Evolutionary conservation across 2,797 vertebrate genomes (phyloP).

Genomic region (Cheirogaleus major): DNA sequence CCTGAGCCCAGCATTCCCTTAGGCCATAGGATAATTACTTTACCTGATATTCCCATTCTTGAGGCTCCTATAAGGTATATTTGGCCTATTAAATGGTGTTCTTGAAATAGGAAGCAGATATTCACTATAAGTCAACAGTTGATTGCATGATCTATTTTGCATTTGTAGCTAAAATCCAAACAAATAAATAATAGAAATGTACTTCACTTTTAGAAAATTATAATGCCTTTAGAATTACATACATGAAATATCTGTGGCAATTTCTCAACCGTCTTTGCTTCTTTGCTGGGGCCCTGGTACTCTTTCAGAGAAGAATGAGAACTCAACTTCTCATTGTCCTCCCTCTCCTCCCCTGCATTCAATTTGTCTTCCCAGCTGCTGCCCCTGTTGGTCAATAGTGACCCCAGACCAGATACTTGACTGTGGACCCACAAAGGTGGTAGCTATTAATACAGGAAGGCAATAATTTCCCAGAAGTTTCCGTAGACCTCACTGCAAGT

Average conservation of each 20-base stretch:
- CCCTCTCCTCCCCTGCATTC: not conserved
- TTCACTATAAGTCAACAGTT: not conserved
- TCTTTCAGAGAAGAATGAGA: not conserved
- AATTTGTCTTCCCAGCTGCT: not conserved
- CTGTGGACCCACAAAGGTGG: not conserved
- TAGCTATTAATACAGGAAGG: not conserved
- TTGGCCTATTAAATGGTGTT: not conserved
- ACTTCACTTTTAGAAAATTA: not conserved
- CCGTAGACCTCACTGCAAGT: not conserved
- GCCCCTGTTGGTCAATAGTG: not conserved
- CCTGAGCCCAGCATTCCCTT: not conserved
- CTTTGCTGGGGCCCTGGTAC: not conserved
- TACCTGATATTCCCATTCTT: not conserved
- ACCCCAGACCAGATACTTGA: not conserved
- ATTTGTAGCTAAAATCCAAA: not conserved
- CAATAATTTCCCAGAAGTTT: not conserved
- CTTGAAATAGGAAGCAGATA: constrained; percentile 13
- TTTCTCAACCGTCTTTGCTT: not conserved
- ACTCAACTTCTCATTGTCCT: not conserved
- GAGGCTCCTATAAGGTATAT: not conserved
- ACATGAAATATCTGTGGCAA: not conserved
- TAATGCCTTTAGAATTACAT: constrained; percentile 5
- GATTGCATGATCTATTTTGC: not conserved
- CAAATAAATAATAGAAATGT: not conserved
- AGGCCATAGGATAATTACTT: not conserved